phyloP scores from a whole-genome alignment of 2,888 invertebrate genomes.

The Desoria tigrina region DNA sequence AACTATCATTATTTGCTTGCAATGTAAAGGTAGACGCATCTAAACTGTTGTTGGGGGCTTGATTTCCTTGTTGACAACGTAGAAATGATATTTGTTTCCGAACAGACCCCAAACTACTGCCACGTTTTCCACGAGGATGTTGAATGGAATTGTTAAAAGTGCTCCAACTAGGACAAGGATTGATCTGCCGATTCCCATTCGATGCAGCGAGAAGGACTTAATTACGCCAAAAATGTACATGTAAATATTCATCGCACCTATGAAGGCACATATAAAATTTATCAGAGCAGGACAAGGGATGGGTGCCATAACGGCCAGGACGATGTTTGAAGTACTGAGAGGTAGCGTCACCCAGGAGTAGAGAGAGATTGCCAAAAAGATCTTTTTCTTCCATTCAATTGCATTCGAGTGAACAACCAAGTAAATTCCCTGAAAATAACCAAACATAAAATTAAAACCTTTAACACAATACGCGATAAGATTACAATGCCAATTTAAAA shows the following conservation, averaged over 20 bases:
- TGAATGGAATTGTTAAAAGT: constrained; percentile 86
- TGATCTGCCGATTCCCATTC: constrained; percentile 79
- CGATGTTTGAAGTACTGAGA: constrained; percentile 82
- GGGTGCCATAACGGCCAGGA: constrained; percentile 81
- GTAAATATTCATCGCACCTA: constrained; percentile 91
- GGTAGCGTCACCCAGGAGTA: constrained; percentile 97
- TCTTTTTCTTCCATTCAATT: constrained; percentile 76
- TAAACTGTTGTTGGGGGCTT: constrained; percentile 53
- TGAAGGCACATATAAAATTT: constrained; percentile 85
- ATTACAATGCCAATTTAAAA: not conserved
- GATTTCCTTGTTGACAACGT: constrained; percentile 91
- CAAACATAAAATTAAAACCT: constrained; percentile 8
- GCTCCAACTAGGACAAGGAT: constrained; percentile 80
- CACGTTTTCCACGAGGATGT: constrained; percentile 89
- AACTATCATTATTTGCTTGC: too few relatives aligned
- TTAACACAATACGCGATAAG: too few relatives aligned
- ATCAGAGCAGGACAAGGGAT: constrained; percentile 80
- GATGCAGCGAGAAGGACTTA: constrained; percentile 87
- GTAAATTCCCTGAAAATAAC: constrained; percentile 72
- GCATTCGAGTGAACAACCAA: constrained; percentile 83
- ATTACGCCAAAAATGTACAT: constrained; percentile 98
- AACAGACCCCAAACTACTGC: constrained; percentile 93
- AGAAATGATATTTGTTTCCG: constrained; percentile 94
- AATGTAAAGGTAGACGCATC: too few relatives aligned
- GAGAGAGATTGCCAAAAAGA: constrained; percentile 81